Evolutionary conservation across 2,888 invertebrate genomes (phyloP), one percentile per base, ranked within the genome.

Genomic region (Drosophila putrida): DNA sequence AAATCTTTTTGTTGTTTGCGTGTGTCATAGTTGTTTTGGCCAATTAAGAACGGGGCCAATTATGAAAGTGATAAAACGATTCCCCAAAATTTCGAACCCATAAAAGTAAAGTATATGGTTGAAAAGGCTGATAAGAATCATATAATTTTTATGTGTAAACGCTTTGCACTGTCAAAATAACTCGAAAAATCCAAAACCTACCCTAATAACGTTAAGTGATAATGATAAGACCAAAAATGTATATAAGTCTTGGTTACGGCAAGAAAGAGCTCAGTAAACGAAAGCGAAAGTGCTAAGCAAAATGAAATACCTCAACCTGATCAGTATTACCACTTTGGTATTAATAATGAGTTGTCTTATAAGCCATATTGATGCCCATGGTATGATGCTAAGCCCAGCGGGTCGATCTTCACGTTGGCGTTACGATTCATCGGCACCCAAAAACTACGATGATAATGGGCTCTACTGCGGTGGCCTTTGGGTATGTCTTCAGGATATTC

Each of bases 381-480:
- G 94, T 4, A 93, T 93, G 92, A 85, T 94, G 82, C 70, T 93
- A 81, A 93, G 93, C 44, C 94, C 94, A 0, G 92, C 93, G 0
- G 93, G 93, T 60, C 90, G 94, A 60, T 93, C 93, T 15, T 93
- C 94, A 4, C 92, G 94, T 25, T 94, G 94, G 94, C 92, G 94
- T 28, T 90, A 89, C 53, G 93, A 94, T 67, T 90, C 89, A 27
- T 59, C 91, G 4, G 93, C 93, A 0, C 93, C 93, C 0, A 67
- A 55, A 0, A 93, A 94, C 87, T 94, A 93, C 78, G 91, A 94
- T 57, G 94, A 95, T 78, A 94, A 92, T 78, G 93, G 88, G 27
- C 89, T 93, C 33, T 94, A 90, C 77, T 95, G 95, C 80, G 95
- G 95, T 3, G 94, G 94, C 36, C 91, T 89, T 38, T 72, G 78